phyloP scores from a whole-genome alignment of 2,797 vertebrate species.

The Trachurus trachurus region DNA sequence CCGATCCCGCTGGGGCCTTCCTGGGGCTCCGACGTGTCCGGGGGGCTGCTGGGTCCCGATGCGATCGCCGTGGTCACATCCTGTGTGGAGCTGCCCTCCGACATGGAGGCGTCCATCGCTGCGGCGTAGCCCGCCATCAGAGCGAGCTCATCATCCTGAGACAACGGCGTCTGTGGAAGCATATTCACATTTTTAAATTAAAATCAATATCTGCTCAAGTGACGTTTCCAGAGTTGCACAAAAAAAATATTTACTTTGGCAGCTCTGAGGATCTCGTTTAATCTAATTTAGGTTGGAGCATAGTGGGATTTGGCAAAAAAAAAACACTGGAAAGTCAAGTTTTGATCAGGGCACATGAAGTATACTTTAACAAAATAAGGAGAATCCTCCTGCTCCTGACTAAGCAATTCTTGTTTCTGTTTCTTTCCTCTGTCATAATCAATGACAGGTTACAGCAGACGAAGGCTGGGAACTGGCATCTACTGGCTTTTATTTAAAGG shows the following conservation, averaged over 20 bases:
- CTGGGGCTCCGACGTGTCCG: conserved; percentile 65
- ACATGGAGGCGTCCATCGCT: conserved; percentile 91
- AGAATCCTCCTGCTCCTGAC: background rate
- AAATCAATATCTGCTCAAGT: background rate
- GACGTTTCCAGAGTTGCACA: background rate
- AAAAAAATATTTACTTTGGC: background rate
- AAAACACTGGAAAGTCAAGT: background rate
- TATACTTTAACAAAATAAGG: background rate
- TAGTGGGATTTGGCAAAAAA: background rate
- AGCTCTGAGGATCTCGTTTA: background rate
- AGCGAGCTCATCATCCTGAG: conserved; percentile 92
- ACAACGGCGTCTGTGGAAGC: conserved; percentile 87
- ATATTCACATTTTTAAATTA: background rate
- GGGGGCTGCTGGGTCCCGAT: conserved; percentile 55
- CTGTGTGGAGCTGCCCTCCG: conserved; percentile 76
- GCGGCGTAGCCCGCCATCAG: conserved; percentile 94
- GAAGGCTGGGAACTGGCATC: background rate
- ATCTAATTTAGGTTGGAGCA: background rate
- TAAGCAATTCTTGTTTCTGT: background rate
- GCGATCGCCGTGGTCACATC: conserved; percentile 50
- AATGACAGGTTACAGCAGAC: background rate
- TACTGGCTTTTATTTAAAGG: background rate
- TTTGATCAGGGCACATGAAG: conserved; percentile 1
- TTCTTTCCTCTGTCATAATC: background rate
- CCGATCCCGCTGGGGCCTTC: conserved; percentile 74